Evolutionary conservation across 23 tunicate species (phyloP).

Genomic region (Styela clava): DNA sequence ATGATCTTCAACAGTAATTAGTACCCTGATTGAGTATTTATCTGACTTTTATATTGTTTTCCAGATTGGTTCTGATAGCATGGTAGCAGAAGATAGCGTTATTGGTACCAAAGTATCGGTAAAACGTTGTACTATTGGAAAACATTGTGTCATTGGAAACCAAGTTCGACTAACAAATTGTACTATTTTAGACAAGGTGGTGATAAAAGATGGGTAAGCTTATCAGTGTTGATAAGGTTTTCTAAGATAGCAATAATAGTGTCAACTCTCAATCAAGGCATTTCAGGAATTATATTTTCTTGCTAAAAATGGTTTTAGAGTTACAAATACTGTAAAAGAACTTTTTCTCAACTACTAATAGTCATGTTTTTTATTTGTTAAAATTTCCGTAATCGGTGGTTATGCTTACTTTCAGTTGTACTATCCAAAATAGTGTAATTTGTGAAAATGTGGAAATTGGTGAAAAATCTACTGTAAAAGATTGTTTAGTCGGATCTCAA

Average conservation of each 20-base stretch:
- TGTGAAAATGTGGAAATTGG: conserved; percentile 44
- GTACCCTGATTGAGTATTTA: too few species aligned
- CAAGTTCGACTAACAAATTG: conserved; percentile 61
- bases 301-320: too few species aligned
- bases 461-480: conserved; percentile 56
- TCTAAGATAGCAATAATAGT: background rate
- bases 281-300: too few species aligned
- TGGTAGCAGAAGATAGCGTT: conserved; percentile 62
- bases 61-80: conserved; percentile 62
- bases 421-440: conserved; percentile 49
- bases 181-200: conserved; percentile 49
- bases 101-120: conserved; percentile 44
- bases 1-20: too few species aligned
- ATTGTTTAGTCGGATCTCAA: conserved; percentile 62
- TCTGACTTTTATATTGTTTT: conserved; percentile 4
- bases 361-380: too few species aligned
- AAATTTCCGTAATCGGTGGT: too few species aligned
- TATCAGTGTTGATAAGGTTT: too few species aligned
- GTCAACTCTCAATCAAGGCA: background rate
- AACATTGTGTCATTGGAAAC: conserved; percentile 53
- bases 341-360: too few species aligned
- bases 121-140: conserved; percentile 63
- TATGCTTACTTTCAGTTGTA: conserved; percentile 34
- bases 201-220: conserved; percentile 46
- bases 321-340: too few species aligned